Conservation (phyloP, 2,113 vertebrate species). For the Tupaia chinensis region DNA sequence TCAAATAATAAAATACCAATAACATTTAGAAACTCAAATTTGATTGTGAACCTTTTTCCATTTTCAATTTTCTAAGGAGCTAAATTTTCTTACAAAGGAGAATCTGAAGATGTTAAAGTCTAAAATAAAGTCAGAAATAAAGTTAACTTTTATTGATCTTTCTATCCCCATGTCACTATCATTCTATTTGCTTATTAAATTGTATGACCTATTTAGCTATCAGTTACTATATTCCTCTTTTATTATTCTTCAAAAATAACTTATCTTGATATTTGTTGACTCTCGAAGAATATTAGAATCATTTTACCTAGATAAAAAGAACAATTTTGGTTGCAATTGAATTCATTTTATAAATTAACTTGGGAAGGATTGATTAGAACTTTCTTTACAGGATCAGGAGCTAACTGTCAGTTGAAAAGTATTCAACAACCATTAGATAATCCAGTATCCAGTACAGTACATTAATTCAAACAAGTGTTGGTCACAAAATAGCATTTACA, state of each 20-base stretch:
- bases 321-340: neutral
- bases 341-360: constrained; percentile 3
- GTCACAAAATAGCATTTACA: neutral
- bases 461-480: neutral
- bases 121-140: constrained; percentile 27
- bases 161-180: neutral
- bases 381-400: neutral
- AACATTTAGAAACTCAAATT: neutral
- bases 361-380: neutral
- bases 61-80: constrained; percentile 34
- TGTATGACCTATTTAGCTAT: neutral
- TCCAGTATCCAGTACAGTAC: too few relatives aligned
- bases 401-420: neutral
- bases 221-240: neutral
- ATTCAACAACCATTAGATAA: neutral
- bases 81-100: neutral
- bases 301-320: neutral
- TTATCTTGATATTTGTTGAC: neutral
- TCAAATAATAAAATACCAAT: constrained; percentile 6
- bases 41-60: neutral
- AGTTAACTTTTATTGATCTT: neutral
- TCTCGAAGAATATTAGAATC: neutral
- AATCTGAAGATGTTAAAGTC: neutral
- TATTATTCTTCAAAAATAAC: neutral
- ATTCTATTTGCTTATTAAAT: neutral